phyloP scores from a whole-genome alignment of 1,140 invertebrate genomes.

The Diorhabda sublineata region DNA sequence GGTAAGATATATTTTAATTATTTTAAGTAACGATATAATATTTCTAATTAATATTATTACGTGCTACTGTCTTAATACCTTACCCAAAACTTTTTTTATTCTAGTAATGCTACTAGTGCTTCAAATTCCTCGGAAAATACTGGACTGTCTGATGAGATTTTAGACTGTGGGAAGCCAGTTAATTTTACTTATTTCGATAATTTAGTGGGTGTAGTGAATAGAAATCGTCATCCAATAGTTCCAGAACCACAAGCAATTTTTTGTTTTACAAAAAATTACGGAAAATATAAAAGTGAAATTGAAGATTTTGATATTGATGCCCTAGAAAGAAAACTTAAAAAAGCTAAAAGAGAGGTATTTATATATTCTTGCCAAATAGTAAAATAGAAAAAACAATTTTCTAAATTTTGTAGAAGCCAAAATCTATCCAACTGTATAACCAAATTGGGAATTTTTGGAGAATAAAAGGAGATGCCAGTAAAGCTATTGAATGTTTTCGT shows the following conservation, averaged over 20 bases:
- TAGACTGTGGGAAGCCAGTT: slow-evolving; percentile 82
- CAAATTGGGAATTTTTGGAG: slow-evolving; percentile 87
- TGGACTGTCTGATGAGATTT: slow-evolving; percentile 55
- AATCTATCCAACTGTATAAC: slow-evolving; percentile 80
- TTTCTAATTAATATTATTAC: too few species aligned
- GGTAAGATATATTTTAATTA: slow-evolving; percentile 1
- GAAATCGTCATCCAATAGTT: slow-evolving; percentile 58
- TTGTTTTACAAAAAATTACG: slow-evolving; percentile 63
- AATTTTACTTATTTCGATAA: slow-evolving; percentile 88
- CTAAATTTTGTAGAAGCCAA: slow-evolving; percentile 62
- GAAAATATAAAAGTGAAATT: slow-evolving; percentile 55
- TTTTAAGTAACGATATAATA: too few species aligned
- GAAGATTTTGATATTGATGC: slow-evolving; percentile 73
- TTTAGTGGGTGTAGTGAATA: slow-evolving; percentile 72
- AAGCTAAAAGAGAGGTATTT: slow-evolving; percentile 70
- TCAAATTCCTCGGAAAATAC: slow-evolving; percentile 1
- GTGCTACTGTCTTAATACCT: too few species aligned
- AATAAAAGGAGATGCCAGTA: slow-evolving; percentile 77
- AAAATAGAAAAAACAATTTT: neutral
- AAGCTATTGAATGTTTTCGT: slow-evolving; percentile 84
- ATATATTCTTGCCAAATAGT: neutral
- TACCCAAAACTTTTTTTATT: neutral
- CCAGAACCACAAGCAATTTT: slow-evolving; percentile 64
- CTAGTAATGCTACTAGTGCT: slow-evolving; percentile 4
- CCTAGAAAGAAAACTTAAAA: slow-evolving; percentile 71